These are phyloP conservation scores for Protobothrops mucrosquamatus DNA, from an alignment of 2,113 vertebrate genomes.

Conservation along the genomic window DNA sequence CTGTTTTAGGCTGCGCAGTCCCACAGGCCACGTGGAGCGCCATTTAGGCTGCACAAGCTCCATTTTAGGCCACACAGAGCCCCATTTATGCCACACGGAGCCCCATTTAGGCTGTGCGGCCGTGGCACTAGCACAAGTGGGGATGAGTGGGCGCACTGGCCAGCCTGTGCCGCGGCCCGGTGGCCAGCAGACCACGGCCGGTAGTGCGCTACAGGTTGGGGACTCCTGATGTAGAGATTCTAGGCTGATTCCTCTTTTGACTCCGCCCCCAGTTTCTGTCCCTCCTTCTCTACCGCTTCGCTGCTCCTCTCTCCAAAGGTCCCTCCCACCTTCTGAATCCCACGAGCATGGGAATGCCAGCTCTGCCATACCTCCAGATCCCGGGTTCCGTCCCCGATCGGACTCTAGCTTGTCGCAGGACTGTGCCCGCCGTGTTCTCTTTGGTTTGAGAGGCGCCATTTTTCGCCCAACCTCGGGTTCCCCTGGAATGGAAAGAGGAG, in stretches of 20 bases:
- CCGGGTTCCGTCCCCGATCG: slow-evolving; percentile 48
- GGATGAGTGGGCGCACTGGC: no score
- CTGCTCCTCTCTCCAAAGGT: background rate
- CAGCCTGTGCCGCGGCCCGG: no score
- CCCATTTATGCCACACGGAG: no score
- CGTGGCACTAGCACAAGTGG: no score
- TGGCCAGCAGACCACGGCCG: no score
- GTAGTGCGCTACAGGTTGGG: no score
- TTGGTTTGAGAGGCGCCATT: slow-evolving; percentile 65
- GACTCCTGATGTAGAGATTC: background rate
- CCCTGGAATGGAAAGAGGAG: slow-evolving; percentile 46
- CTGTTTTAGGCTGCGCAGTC: no score
- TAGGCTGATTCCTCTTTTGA: background rate
- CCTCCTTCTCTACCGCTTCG: background rate
- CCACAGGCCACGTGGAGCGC: no score
- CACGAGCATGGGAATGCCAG: background rate
- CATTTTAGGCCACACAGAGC: no score
- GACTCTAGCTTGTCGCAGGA: slow-evolving; percentile 69
- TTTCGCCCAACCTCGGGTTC: slow-evolving; percentile 46
- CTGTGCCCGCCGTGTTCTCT: slow-evolving; percentile 66
- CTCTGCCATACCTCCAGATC: slow-evolving; percentile 30
- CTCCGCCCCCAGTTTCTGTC: background rate
- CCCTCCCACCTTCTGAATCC: background rate
- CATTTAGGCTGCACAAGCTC: no score
- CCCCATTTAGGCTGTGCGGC: no score